These are phyloP conservation scores for Eledone cirrhosa DNA, from an alignment of 2,888 invertebrate species.

Conservation along the genomic window DNA sequence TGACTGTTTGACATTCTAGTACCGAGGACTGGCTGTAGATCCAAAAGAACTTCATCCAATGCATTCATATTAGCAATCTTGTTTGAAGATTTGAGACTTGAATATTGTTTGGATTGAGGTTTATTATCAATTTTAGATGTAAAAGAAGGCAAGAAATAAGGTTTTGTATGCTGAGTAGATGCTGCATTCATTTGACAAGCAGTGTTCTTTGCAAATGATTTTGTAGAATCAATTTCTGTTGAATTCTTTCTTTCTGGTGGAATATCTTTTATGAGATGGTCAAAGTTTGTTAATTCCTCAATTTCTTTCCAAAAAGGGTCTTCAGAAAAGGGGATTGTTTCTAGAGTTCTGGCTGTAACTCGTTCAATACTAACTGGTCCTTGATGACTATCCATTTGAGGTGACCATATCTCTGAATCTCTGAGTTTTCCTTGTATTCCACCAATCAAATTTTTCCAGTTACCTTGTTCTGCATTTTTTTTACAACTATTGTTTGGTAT, in stretches of 20 bases:
- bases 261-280: slow-evolving; percentile 33
- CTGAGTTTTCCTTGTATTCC: slow-evolving; percentile 22
- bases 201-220: neutral
- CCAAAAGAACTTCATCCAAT: slow-evolving; percentile 51
- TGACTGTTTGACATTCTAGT: neutral
- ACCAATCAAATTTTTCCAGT: slow-evolving; percentile 18
- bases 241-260: neutral
- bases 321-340: slow-evolving; percentile 60
- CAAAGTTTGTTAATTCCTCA: slow-evolving; percentile 56
- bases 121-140: neutral
- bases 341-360: slow-evolving; percentile 56
- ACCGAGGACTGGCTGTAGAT: slow-evolving; percentile 22
- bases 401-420: slow-evolving; percentile 57
- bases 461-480: neutral
- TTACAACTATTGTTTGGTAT: neutral
- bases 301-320: slow-evolving; percentile 62
- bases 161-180: neutral
- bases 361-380: slow-evolving; percentile 57
- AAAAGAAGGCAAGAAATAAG: neutral
- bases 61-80: slow-evolving; percentile 36
- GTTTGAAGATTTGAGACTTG: slow-evolving; percentile 10
- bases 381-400: slow-evolving; percentile 54
- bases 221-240: neutral
- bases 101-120: neutral
- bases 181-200: neutral